Percentiles rank a stretch among this genome's conserved stretches.
These are phyloP conservation scores for Drosophila mojavensis DNA, from an alignment of 1,140 invertebrate species.

Conservation along the genomic window DNA sequence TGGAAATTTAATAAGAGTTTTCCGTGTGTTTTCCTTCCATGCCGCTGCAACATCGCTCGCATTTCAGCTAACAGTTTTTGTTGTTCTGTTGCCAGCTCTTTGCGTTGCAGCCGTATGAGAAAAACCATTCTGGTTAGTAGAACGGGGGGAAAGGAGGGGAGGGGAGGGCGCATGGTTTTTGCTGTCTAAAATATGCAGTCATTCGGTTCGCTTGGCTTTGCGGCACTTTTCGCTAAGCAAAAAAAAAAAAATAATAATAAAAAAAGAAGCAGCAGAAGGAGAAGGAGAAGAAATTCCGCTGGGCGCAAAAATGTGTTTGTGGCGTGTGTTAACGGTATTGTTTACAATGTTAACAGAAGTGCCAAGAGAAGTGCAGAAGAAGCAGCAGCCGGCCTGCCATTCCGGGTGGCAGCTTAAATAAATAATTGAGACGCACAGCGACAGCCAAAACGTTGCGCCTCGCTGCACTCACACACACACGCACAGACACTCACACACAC, in stretches of 20 bases:
- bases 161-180: no score
- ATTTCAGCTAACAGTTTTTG: slow-evolving; percentile 67
- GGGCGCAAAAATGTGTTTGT: slow-evolving; percentile 29
- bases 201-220: slow-evolving; percentile 32
- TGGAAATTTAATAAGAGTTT: slow-evolving; percentile 80
- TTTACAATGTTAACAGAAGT: slow-evolving; percentile 76
- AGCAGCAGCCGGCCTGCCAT: slow-evolving; percentile 28
- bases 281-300: slow-evolving; percentile 29
- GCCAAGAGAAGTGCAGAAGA: no score
- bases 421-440: slow-evolving; percentile 60
- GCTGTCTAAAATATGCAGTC: slow-evolving; percentile 7
- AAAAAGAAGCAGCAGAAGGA: not conserved
- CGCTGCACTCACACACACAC: slow-evolving; percentile 29
- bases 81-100: slow-evolving; percentile 45
- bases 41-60: slow-evolving; percentile 21
- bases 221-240: slow-evolving; percentile 44
- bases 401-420: slow-evolving; percentile 71
- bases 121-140: no score
- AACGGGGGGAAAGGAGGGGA: no score
- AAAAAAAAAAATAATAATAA: no score
- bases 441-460: slow-evolving; percentile 58
- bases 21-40: slow-evolving; percentile 37
- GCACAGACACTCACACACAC: slow-evolving; percentile 20
- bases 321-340: slow-evolving; percentile 78
- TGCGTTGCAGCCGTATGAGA: not conserved